Evolutionary conservation across 2,888 invertebrate species (phyloP), one percentile per base, ranked within the genome.

Genomic region (Agrotis segetum): DNA sequence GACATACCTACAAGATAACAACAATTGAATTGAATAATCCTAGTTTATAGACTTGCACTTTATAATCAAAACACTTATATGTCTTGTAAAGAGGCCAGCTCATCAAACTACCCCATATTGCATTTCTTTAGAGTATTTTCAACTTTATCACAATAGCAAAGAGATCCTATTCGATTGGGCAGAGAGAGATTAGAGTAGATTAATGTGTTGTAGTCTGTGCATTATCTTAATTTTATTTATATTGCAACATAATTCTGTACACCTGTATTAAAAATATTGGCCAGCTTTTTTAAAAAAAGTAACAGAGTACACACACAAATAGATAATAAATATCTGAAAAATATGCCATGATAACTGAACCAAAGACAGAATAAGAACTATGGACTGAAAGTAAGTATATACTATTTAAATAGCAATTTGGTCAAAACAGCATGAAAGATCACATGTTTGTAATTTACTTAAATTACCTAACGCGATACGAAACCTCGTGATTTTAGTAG

Each of bases 1-100:
- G 21, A 34, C 49, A 62, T 78, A 47, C 77, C 34, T 9, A 46
- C 17, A 11, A 40, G 73, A 74, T 78, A 71, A 60, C 14, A 34
- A 13, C 17, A 17, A 34, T 71, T 49, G 74, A 13, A 49, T 49
- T 21, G 9, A 55, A 19, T 55, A 71, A 74, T 60, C 55, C 9
- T n/a, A 9, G n/a, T 60, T 60, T 50, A 61, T 9, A 17, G 24
- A 13, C 49, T 46, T 56, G 68, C 21, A 60, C 5, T 70, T 60
- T 7, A 17, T n/a, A 17, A 1, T 46, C 47, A 46, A 21, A 24
- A 49, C 34, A 34, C 21, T 59, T 29, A 14, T 21, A 24, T 29
- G 13, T 56, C 44, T 17, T 16, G 34, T 34, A 13, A 40, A 40
- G 40, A 9, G 0, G 29, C 29, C 29, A 29, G 29, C 34, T 6